Evolutionary conservation across 1,140 invertebrate species (phyloP).

Genomic region (Hermatobates lingyangjiaoensis): DNA sequence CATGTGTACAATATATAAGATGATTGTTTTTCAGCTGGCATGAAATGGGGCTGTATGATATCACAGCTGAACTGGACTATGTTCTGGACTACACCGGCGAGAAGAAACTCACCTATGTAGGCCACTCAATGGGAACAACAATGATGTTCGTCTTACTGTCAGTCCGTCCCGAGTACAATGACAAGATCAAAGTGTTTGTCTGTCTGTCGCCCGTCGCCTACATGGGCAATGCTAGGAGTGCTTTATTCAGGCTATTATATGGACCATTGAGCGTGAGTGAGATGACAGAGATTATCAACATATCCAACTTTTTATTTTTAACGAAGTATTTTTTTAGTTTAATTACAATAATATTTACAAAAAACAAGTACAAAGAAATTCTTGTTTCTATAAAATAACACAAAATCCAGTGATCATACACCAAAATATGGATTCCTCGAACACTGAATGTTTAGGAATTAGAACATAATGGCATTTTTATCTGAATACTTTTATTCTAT

Average conservation of each 20-base stretch:
- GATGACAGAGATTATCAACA: background rate
- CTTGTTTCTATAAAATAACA: too few relatives aligned
- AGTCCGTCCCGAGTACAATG: constrained; percentile 38
- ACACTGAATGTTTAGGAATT: too few relatives aligned
- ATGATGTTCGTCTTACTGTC: constrained; percentile 39
- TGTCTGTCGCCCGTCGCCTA: constrained; percentile 55
- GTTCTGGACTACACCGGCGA: constrained; percentile 31
- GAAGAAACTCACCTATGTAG: constrained; percentile 38
- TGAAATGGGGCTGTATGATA: constrained; percentile 41
- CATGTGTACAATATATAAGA: too few relatives aligned
- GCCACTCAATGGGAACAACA: constrained; percentile 50
- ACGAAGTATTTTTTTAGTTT: background rate
- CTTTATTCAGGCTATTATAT: constrained; percentile 10
- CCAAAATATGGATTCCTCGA: too few relatives aligned
- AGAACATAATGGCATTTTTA: too few relatives aligned
- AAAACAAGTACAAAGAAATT: too few relatives aligned
- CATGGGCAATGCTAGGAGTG: constrained; percentile 11
- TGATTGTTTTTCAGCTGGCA: constrained; percentile 32
- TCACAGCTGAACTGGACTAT: constrained; percentile 40
- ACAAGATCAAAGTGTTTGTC: constrained; percentile 39
- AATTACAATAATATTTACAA: background rate
- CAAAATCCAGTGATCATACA: too few relatives aligned
- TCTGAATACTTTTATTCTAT: too few relatives aligned
- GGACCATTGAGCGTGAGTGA: constrained; percentile 11
- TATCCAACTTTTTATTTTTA: background rate